Base-by-base conservation (phyloP, 1,140 invertebrate species). In the Euwallacea fornicatus region DNA sequence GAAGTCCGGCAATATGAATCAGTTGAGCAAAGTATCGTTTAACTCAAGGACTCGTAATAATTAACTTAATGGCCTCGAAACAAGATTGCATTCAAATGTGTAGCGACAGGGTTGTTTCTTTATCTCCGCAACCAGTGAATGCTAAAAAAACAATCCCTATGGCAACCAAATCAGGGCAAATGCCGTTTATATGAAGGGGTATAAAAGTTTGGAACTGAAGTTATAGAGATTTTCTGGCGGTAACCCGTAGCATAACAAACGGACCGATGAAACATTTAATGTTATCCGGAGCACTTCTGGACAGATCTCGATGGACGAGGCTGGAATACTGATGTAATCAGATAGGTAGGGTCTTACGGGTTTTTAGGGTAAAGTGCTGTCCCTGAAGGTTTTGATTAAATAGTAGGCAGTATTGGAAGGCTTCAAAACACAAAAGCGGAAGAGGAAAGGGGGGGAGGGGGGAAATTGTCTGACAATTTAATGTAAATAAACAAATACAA, bases 11-110 rank as follows among this genome's bases (percentile, higher is more conserved):
- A 33, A 33, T 33, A 33, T 33, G 21, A 33, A 33, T 33, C 21
- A 33, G 21, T 33, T 33, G 21, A 1, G 21, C 21, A 33, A 33
- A 33, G 4, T 33, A 33, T 33, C 21, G 21, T 33, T 33, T 33
- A 33, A 33, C 4, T 33, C 21, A 81, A 80, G 80, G 80, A 76
- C 80, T 78, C 73, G 70, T 73, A 16, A 68, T 80, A 81, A 81
- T 81, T 81, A 81, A 80, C 73, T 81, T 81, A 81, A 81, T 81
- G 80, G 80, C 78, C 78, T 76, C 77, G 79, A 80, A 81, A 81
- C 79, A 81, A 81, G 80, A 81, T 81, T 81, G 80, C 78, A 77
- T 80, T 80, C 71, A 77, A 78, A 78, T 80, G 80, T 79, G 78
- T 74, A 69, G 75, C 76, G 79, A 81, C 80, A 81, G 79, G 80